Evolutionary conservation across 2,113 vertebrate genomes (phyloP).

Genomic region (Tor tambroides): DNA sequence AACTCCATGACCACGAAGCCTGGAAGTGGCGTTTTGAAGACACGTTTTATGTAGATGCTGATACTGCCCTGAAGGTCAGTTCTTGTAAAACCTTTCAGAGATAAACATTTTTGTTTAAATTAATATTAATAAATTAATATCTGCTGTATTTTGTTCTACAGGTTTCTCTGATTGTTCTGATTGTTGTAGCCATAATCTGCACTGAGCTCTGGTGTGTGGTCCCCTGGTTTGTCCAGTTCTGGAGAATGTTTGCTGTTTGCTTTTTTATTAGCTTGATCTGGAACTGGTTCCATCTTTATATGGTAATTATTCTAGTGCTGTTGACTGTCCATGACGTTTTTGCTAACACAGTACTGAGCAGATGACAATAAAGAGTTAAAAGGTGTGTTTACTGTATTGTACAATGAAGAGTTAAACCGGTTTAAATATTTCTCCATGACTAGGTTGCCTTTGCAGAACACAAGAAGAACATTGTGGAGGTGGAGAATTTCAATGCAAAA

Average conservation of each 20-base stretch:
- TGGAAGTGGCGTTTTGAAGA: constrained; percentile 95
- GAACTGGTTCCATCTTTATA: constrained; percentile 96
- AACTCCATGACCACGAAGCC: constrained; percentile 80
- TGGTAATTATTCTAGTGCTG: constrained; percentile 74
- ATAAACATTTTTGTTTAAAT: too few relatives aligned
- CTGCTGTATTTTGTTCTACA: constrained; percentile 61
- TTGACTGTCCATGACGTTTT: background rate
- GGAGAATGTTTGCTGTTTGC: constrained; percentile 78
- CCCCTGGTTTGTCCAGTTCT: constrained; percentile 84
- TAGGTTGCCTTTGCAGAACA: constrained; percentile 89
- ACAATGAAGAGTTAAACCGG: too few relatives aligned
- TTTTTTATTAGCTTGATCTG: constrained; percentile 88
- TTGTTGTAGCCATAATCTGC: constrained; percentile 76
- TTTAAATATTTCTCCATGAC: background rate
- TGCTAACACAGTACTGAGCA: background rate
- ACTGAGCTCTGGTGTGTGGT: constrained; percentile 84
- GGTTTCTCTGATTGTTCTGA: constrained; percentile 74
- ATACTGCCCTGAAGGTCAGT: constrained; percentile 80
- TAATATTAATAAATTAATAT: background rate
- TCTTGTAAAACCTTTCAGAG: background rate
- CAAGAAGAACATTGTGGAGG: constrained; percentile 83
- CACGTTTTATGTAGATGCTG: constrained; percentile 83
- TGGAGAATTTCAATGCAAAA: constrained; percentile 74
- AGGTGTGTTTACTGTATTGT: too few relatives aligned
- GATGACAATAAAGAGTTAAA: background rate